Conservation (phyloP, 2,113 vertebrate species). For the Sitta europaea region DNA sequence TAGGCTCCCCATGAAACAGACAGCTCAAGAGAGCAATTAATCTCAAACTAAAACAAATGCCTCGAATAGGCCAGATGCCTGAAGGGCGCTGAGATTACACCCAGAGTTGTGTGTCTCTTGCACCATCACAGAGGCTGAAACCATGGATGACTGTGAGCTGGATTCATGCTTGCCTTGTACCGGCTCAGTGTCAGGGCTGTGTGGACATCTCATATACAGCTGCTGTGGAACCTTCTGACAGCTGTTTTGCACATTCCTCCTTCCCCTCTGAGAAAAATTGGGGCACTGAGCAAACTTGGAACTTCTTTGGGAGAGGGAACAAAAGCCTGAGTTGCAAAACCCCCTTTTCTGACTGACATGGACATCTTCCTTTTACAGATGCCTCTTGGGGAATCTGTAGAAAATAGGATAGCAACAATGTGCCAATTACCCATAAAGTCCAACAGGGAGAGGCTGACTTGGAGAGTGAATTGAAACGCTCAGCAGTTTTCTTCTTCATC, state of each 20-base stretch:
- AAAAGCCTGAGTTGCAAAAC: neutral
- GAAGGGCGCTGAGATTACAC: neutral
- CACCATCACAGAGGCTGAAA: neutral
- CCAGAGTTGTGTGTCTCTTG: neutral
- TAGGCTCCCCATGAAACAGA: neutral
- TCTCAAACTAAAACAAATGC: neutral
- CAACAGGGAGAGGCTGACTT: neutral
- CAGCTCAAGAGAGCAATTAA: neutral
- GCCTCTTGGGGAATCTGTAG: neutral
- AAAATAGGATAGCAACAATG: neutral
- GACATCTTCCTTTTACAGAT: fast-evolving
- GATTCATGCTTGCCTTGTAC: neutral
- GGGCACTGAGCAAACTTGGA: neutral
- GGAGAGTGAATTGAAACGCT: neutral
- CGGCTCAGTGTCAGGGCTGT: neutral
- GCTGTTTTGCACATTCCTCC: neutral
- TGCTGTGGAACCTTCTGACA: neutral
- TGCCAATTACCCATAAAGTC: neutral
- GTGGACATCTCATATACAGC: neutral
- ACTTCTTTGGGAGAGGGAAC: neutral
- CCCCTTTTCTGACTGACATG: neutral
- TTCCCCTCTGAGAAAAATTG: neutral
- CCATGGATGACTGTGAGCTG: neutral
- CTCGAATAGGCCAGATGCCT: neutral
- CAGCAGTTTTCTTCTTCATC: neutral